Conservation (phyloP, 2,797 vertebrate species). For the Tiaroga cobitis region DNA sequence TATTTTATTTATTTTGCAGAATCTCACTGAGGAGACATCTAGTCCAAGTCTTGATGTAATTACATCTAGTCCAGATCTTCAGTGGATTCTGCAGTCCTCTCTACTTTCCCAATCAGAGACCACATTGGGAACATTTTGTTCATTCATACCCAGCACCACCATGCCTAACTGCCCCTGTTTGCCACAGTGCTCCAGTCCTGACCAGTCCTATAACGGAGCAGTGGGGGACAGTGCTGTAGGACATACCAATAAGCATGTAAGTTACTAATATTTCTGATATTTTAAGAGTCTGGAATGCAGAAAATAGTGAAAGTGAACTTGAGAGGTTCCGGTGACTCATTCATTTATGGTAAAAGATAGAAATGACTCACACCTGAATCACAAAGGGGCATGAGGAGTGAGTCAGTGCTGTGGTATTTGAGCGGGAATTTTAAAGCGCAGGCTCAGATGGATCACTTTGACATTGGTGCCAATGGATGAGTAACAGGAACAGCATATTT, state of each 20-base stretch:
- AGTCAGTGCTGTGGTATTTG: slow-evolving; percentile 57
- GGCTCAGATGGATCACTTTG: slow-evolving; percentile 32
- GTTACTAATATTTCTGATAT: slow-evolving; percentile 13
- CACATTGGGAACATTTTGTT: slow-evolving; percentile 44
- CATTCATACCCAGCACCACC: slow-evolving; percentile 57
- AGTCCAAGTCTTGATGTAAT: slow-evolving; percentile 71
- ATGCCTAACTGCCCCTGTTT: slow-evolving; percentile 52
- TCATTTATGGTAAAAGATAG: slow-evolving; percentile 60
- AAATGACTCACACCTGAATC: slow-evolving; percentile 62
- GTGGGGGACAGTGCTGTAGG: not conserved
- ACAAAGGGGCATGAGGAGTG: slow-evolving; percentile 41
- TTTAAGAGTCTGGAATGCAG: not conserved
- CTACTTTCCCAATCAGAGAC: slow-evolving; percentile 50
- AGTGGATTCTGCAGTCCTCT: slow-evolving; percentile 80
- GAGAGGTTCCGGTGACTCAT: slow-evolving; percentile 53
- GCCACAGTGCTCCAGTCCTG: slow-evolving; percentile 46
- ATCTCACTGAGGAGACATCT: slow-evolving; percentile 44
- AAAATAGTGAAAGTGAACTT: slow-evolving; percentile 34
- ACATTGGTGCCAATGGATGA: slow-evolving; percentile 47
- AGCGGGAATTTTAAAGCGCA: slow-evolving; percentile 49
- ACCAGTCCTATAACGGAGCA: slow-evolving; percentile 25
- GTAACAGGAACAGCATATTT: slow-evolving; percentile 54
- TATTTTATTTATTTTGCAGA: slow-evolving; percentile 46
- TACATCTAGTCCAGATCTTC: slow-evolving; percentile 74
- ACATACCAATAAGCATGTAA: slow-evolving; percentile 29